Evolutionary conservation across 1,140 invertebrate genomes (phyloP), one percentile per base, ranked within the genome.

Genomic region (Tyrophagus putrescentiae): DNA sequence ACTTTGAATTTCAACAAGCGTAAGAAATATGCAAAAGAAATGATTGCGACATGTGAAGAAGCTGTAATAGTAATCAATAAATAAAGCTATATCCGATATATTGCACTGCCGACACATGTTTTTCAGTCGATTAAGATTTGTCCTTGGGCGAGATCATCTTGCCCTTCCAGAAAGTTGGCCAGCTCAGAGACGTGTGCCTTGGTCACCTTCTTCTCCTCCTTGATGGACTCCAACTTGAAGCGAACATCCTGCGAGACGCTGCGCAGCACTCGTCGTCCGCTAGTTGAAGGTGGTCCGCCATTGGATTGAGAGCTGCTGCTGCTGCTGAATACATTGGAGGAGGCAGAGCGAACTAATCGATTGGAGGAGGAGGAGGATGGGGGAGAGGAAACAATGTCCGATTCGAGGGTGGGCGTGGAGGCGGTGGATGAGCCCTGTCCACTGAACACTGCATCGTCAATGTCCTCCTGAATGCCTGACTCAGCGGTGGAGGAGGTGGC

Each of bases 151-250:
- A n/a, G n/a, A n/a, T n/a, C n/a, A n/a, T n/a, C n/a, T n/a, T n/a
- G 27, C 27, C 27, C 9, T 54, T 54, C 52, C 52, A 54, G 4
- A n/a, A 54, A 31, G 13, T 54, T 27, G 25, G 13, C 13, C 25
- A 54, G 39, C 27, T 54, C 52, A 18, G 13, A 2, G 9, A 54
- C 52, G 27, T 27, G 52, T 3, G 52, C 21, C 27, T 27, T 54
- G 28, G 52, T 54, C 11, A 54, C 28, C 18, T 16, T 13, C 4
- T 27, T 13, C 3, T 54, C 52, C 25, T 54, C 3, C 27, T 54
- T 54, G 3, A 54, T 31, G 11, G 52, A 54, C 11, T 31, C 28
- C 13, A 54, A 33, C 52, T 13, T 27, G 39, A 54, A 54, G 32
- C 39, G n/a, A 34, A 54, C 25, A 54, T 54, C 25, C 25, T 54